Evolutionary conservation across 2,797 vertebrate species (phyloP).

Genomic region (Propithecus perrieri): DNA sequence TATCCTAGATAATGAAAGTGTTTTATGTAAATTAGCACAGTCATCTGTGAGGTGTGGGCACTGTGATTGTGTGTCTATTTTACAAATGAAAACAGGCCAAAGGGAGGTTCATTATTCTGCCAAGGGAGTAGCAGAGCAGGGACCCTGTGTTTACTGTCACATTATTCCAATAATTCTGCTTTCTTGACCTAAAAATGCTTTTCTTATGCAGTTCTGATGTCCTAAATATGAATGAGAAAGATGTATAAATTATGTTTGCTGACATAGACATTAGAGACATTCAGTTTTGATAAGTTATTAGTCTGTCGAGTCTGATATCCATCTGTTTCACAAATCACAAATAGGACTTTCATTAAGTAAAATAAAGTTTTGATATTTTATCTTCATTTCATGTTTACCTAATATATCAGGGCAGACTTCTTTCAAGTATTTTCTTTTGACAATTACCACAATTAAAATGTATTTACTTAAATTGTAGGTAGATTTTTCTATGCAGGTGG

Average conservation of each 20-base stretch:
- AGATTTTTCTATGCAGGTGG: conserved; percentile 21
- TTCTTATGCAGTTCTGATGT: not conserved
- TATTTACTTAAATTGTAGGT: conserved; percentile 11
- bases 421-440: not conserved
- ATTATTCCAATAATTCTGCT: not conserved
- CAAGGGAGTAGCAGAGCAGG: too few species aligned
- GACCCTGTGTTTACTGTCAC: not conserved
- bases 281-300: not conserved
- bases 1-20: not conserved
- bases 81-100: not conserved
- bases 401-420: not conserved
- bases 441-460: not conserved
- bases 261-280: not conserved
- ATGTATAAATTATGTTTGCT: not conserved
- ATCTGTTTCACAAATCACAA: not conserved
- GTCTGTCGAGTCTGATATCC: not conserved
- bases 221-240: not conserved
- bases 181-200: not conserved
- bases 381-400: not conserved
- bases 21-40: not conserved
- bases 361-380: not conserved
- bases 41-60: not conserved
- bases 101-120: not conserved
- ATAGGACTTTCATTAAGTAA: not conserved
- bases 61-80: not conserved